These are phyloP conservation scores for Plodia interpunctella DNA, from an alignment of 1,140 invertebrate genomes.

Conservation along the genomic window DNA sequence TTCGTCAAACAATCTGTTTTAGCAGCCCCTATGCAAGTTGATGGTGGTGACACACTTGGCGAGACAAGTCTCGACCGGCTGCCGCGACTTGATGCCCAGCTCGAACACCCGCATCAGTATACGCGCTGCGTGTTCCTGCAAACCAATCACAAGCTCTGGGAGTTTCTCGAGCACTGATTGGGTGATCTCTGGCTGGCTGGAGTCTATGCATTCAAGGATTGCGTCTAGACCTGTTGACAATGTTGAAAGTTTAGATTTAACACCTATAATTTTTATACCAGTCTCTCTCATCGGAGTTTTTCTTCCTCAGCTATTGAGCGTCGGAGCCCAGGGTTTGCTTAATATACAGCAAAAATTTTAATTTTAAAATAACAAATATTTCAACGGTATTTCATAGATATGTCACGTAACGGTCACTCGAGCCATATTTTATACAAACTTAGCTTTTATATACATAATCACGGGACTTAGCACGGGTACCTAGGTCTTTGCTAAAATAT, in stretches of 20 bases:
- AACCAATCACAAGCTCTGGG: slow-evolving; percentile 87
- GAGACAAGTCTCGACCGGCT: slow-evolving; percentile 87
- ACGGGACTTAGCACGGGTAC: too few relatives aligned
- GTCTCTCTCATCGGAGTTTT: too few relatives aligned
- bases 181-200: slow-evolving; percentile 86
- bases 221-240: slow-evolving; percentile 79
- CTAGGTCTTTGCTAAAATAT: too few relatives aligned
- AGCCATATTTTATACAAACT: too few relatives aligned
- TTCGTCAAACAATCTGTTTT: slow-evolving; percentile 6
- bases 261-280: too few relatives aligned
- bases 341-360: too few relatives aligned
- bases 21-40: slow-evolving; percentile 90
- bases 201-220: slow-evolving; percentile 88
- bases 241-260: background rate
- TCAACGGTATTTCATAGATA: too few relatives aligned
- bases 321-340: too few relatives aligned
- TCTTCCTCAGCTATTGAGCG: too few relatives aligned
- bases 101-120: slow-evolving; percentile 90
- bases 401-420: too few relatives aligned
- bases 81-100: slow-evolving; percentile 86
- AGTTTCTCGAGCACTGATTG: slow-evolving; percentile 88
- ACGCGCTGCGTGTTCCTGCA: slow-evolving; percentile 89
- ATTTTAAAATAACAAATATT: too few relatives aligned
- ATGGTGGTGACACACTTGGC: slow-evolving; percentile 88
- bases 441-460: too few relatives aligned